Evolutionary conservation across 2,797 vertebrate species (phyloP), one percentile per base, ranked within the genome.

Genomic region (Liparis tanakae): DNA sequence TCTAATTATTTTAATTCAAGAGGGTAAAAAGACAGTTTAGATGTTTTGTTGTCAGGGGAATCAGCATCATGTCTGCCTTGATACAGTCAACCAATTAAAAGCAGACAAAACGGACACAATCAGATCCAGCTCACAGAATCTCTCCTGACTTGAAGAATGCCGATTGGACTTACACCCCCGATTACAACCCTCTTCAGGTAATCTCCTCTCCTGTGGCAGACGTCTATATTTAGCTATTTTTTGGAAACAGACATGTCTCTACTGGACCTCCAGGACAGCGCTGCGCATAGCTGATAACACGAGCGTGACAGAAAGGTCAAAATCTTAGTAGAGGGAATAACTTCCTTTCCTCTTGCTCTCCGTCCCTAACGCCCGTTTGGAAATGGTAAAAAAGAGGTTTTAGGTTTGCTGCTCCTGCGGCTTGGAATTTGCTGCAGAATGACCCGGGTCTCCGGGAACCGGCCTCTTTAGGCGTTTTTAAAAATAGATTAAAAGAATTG

Each of bases 211-310:
- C 5, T 30, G 10, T 51, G 12, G 48, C 37, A 20, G 15, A 6
- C 1, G 33, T 46, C 60, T 67, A 61, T 74, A 74, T 70, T 79
- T 48, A 80, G 36, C 20, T 12, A 44, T 69, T 54, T 6, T 74
- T 10, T 65, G 25, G 20, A 15, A 7, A 34, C 54, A 72, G 1
- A 17, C 7, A 66, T 48, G 64, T 67, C 50, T 68, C 46, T 33
- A 34, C 36, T 63, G 50, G 6, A 75, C 46, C 56, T 58, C 39
- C 34, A 59, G 20, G 1, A 55, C 17, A 61, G 62, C 17, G 51
- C 15, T 55, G 73, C 6, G 41, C 7, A 14, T 50, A 48, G 70
- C 46, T 79, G 53, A 30, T 58, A 50, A 33, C 43, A 64, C 58
- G 55, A 58, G 50, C 44, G 14, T 67, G 67, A 67, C 0, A 30